Percentiles rank a stretch among this genome's conserved stretches.
phyloP scores from a whole-genome alignment of 1,140 invertebrate genomes.

The Drosophila micromelanica region DNA sequence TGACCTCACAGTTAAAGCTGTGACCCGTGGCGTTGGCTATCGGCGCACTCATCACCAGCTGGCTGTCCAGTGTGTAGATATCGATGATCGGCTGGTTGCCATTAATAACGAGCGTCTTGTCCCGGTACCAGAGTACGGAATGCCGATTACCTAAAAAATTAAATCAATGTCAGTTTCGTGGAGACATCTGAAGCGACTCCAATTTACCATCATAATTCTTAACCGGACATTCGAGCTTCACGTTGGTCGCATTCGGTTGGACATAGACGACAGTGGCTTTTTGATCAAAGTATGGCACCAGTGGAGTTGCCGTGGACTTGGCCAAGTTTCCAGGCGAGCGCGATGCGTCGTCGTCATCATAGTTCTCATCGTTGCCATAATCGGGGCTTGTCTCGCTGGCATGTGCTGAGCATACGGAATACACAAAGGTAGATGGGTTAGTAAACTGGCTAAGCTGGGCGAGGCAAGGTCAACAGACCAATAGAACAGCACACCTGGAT shows the following conservation, averaged over 20 bases:
- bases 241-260: conserved; percentile 28
- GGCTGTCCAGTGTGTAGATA: conserved; percentile 49
- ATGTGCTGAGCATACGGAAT: conserved; percentile 11
- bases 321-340: conserved; percentile 55
- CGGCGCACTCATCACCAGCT: conserved; percentile 52
- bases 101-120: conserved; percentile 35
- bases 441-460: conserved; percentile 34
- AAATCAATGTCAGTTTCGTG: not conserved
- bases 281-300: conserved; percentile 59
- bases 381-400: conserved; percentile 32
- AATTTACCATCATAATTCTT: conserved; percentile 67
- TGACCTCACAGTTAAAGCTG: conserved; percentile 49
- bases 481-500: conserved; percentile 48
- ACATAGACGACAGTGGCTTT: conserved; percentile 46
- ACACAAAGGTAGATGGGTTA: not conserved
- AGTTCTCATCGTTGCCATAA: conserved; percentile 22
- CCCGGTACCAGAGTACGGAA: conserved; percentile 62
- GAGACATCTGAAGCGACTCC: not conserved
- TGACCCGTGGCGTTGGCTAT: conserved; percentile 48
- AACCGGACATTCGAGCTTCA: conserved; percentile 64
- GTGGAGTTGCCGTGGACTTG: conserved; percentile 45
- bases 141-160: conserved; percentile 43
- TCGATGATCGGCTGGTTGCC: conserved; percentile 28
- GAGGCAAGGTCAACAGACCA: conserved; percentile 60
- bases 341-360: conserved; percentile 53